Percentiles rank a stretch among this genome's conserved stretches.
These are phyloP conservation scores for Eptesicus fuscus DNA, from an alignment of 2,113 vertebrate species.

Conservation along the genomic window DNA sequence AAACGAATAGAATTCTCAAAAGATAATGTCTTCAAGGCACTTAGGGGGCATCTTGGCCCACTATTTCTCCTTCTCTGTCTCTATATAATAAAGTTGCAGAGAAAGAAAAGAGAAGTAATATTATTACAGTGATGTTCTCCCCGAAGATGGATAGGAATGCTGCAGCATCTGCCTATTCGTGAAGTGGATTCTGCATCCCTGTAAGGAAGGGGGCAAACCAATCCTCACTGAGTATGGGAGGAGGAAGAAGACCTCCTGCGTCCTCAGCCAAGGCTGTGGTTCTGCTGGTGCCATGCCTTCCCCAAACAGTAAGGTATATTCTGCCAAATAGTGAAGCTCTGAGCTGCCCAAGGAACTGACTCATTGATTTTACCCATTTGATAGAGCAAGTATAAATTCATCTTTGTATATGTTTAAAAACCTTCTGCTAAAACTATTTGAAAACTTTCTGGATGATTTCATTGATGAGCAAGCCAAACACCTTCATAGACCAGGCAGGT, in stretches of 20 bases:
- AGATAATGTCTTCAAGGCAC: neutral
- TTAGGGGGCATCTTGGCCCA: neutral
- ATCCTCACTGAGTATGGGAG: neutral
- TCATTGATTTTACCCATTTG: neutral
- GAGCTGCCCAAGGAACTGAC: neutral
- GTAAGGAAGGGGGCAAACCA: neutral
- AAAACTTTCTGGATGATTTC: neutral
- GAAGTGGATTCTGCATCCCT: neutral
- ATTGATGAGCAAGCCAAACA: neutral
- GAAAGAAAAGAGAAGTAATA: neutral
- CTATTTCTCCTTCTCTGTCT: neutral
- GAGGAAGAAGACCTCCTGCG: neutral
- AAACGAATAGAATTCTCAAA: constrained; percentile 34
- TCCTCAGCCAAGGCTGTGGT: neutral
- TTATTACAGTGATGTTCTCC: neutral
- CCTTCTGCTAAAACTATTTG: neutral
- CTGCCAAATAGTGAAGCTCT: neutral
- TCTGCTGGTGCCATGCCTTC: neutral
- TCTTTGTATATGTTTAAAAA: neutral
- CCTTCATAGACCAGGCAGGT: neutral
- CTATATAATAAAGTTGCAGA: neutral
- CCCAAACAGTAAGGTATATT: neutral
- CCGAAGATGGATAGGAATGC: neutral
- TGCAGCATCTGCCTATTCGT: neutral
- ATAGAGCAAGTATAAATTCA: neutral